Conservation (phyloP, 2,888 invertebrate species). For the Brenthis ino region DNA sequence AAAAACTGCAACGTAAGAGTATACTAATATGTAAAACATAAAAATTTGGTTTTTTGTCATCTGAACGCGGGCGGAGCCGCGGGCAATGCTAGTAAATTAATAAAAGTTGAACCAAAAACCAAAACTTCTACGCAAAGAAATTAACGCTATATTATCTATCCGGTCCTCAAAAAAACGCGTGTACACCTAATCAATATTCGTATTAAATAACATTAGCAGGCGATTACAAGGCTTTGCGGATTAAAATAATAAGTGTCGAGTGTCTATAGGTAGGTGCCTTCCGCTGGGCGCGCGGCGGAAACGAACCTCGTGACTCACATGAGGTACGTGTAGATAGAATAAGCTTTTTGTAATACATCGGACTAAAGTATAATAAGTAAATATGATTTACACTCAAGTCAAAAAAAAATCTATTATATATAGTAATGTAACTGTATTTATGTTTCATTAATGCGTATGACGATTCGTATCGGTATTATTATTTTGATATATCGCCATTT, state of each 20-base stretch:
- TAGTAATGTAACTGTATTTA: neutral
- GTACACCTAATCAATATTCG: conserved; percentile 35
- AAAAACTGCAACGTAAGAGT: too few species aligned
- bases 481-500: neutral
- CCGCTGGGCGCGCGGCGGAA: conserved; percentile 59
- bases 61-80: too few species aligned
- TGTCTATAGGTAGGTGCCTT: conserved; percentile 54
- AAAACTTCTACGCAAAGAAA: neutral
- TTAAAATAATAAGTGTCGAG: conserved; percentile 45
- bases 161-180: conserved; percentile 3
- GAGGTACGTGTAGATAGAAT: conserved; percentile 36
- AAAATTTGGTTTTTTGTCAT: too few species aligned
- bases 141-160: neutral
- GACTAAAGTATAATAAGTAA: neutral
- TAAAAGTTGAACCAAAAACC: neutral
- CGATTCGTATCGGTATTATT: too few species aligned
- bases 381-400: neutral
- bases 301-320: conserved; percentile 66
- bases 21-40: too few species aligned
- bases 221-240: conserved; percentile 43
- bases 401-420: neutral
- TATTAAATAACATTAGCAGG: conserved; percentile 38
- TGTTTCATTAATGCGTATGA: too few species aligned
- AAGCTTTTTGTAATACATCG: conserved; percentile 13
- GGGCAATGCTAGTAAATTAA: too few species aligned